Evolutionary conservation across 2,888 invertebrate species (phyloP), one percentile per base, ranked within the genome.

Genomic region (Myopa tessellatipennis): DNA sequence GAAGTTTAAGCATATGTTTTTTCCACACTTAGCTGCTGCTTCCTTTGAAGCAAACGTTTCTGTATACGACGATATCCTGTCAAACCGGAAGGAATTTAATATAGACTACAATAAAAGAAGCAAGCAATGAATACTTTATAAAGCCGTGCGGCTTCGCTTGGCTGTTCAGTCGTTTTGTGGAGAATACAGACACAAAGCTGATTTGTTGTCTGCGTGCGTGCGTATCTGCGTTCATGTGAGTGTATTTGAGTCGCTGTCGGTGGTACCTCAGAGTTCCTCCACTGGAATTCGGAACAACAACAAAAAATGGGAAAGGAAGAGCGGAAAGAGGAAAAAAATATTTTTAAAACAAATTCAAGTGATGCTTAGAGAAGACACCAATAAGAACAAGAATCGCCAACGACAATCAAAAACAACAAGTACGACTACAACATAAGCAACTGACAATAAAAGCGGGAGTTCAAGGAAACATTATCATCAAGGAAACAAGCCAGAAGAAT

Each of bases 51-150:
- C 70, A 26, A 61, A 40, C 73, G 34, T 73, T 63, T 55, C 38
- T 40, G 34, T 34, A 10, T 45, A 6, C 18, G 26, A 61, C 61
- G 26, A 72, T 68, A 77, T 73, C 73, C 77, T 73, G 73, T 68
- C 77, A 58, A 77, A 76, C 76, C 76, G 76, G 76, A 76, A 77
- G 68, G 73, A 73, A 77, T 77, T 77, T 77, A 77, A 73, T 73
- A 75, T 45, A 69, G 45, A 65, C 1, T 69, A 60, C 61, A 71
- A 34, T 58, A 40, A 45, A 70, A 40, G 7, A 68, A 60, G 45
- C 36, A 67, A 52, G 18, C 7, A 12, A 16, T 1, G 36, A 65
- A 67, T 38, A 67, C 34, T 2, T 45, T 40, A 16, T 65, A 74
- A 74, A 74, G 63, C 38, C 14, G 26, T 16, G 70, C 18, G 50